Base-by-base conservation (phyloP, 1,140 invertebrate species). In the Hyles euphorbiae region DNA sequence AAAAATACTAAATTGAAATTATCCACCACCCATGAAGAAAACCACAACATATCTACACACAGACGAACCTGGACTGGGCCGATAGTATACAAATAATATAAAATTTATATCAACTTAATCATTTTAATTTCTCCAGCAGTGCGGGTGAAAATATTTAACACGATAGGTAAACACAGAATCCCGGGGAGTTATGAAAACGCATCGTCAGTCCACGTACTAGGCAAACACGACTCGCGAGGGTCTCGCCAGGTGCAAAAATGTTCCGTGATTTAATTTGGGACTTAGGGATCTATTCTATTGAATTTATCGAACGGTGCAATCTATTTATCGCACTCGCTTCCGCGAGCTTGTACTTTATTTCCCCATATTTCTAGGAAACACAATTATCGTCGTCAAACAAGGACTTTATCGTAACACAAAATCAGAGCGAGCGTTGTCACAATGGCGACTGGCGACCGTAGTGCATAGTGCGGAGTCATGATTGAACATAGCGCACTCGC, bases 191-290 rank as follows among this genome's bases (percentile, higher is more conserved):
- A 74, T 74, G 67, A 71, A 70, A 74, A 70, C 65, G 62, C 69
- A 72, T 72, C 64, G 63, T 70, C 61, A 73, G 59, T 66, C 56
- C 71, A 72, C 34, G 56, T 61, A 64, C 63, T 69, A 67, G 64
- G 68, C 66, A 71, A 74, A 70, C 64, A 67, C 62, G 72, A 53
- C 72, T 72, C 69, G 65, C 68, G 71, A 70, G 68, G 63, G 59
- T 63, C 59, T 66, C 70, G 67, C 68, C 81, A 84, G 81, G 78
- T 84, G 81, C 78, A 75, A 69, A 76, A 76, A 80, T 79, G 78
- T 84, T 83, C 74, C 77, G 80, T 88, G 81, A 88, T 88, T 84
- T 88, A 88, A 88, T 88, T 88, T 88, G 85, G 85, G 85, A 86
- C 78, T 84, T 79, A 73, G 85, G 85, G 83, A 86, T 77, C 74